Base-by-base conservation (phyloP, 2,888 invertebrate species). In the Tenodera sinensis region DNA sequence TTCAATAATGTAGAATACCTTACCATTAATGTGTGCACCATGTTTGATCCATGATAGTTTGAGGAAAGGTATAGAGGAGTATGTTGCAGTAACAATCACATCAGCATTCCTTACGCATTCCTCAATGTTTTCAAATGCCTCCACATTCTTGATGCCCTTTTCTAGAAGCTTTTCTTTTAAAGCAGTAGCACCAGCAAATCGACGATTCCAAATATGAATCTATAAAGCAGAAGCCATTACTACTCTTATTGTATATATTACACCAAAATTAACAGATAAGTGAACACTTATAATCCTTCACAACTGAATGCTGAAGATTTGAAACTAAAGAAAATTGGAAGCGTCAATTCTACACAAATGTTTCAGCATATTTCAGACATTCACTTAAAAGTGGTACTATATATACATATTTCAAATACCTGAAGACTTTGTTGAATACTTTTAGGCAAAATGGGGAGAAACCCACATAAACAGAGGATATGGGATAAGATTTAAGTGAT, bases 21-120 rank as follows among this genome's bases (percentile, higher is more conserved):
- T 92, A 95, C 96, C 95, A 92, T 96, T 96, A 34, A 96, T 95
- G 92, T 96, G 96, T 7, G 94, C 94, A 82, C 94, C 94, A 14
- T 92, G 91, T 91, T 94, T 94, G 4, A 95, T 92, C 94, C 95
- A 95, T 34, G 93, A 92, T 3, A 92, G 91, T 82, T 93, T 91
- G 3, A 96, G 91, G 27, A 96, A 92, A 0, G 96, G 94, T n/a
- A 92, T 92, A 0, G 91, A 91, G 3, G 95, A 91, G 89, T 93
- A 94, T 2, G 96, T 96, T 0, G 95, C 95, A 2, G 96, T 95
- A 81, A 95, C 94, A 89, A 96, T 94, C 42, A 96, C 94, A 93
- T 96, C 96, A 1, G 96, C 95, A 90, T 93, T 93, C 83, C 91
- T 91, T 0, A 95, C 95, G 87, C 95, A 95, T 34, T 94, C 94